Evolutionary conservation across 2,113 vertebrate species (phyloP), one percentile per base, ranked within the genome.

Genomic region (Lepisosteus oculatus): DNA sequence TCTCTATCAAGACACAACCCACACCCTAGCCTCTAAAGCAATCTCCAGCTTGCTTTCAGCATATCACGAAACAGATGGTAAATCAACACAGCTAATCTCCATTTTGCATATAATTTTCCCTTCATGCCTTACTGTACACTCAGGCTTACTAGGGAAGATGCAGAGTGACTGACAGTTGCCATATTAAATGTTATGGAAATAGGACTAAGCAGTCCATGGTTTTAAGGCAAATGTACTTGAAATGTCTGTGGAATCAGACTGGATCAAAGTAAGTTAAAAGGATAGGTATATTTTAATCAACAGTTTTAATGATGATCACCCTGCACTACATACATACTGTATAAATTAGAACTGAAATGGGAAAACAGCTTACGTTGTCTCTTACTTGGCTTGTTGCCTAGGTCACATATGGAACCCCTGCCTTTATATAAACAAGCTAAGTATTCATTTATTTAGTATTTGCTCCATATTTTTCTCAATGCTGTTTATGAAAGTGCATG

Each of bases 391-490:
- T 75, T 12, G 73, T 74, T 64, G 72, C 2, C 43, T 77, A 65
- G 29, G 17, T 55, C 65, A 61, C 8, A 41, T 12, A 41, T 73
- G 43, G n/a, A 79, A 47, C 5, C 14, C 76, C 43, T 13, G 11
- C 11, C 13, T 41, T 44, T 65, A 41, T 13, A 43, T 13, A 41
- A 77, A 17, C 3, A 79, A 57, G 67, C 69, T 64, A 74, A 80
- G 15, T 8, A 55, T n/a, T 59, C 11, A 68, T 72, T 83, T 75
- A 84, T 84, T 81, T 51, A 78, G 3, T 43, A 0, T 78, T 84
- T 78, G 13, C 54, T 54, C 77, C 78, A 69, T 81, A 68, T 65
- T 75, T 79, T 65, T 79, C 51, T 77, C 77, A 51, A 0, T 56
- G 12, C 4, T 80, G 44, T 59, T 29, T 79, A 75, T 74, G 65